A percentile compares a stretch with the other conserved stretches of the same genome.
Conservation (phyloP, 1,140 invertebrate species). For the Papilio polytes region DNA sequence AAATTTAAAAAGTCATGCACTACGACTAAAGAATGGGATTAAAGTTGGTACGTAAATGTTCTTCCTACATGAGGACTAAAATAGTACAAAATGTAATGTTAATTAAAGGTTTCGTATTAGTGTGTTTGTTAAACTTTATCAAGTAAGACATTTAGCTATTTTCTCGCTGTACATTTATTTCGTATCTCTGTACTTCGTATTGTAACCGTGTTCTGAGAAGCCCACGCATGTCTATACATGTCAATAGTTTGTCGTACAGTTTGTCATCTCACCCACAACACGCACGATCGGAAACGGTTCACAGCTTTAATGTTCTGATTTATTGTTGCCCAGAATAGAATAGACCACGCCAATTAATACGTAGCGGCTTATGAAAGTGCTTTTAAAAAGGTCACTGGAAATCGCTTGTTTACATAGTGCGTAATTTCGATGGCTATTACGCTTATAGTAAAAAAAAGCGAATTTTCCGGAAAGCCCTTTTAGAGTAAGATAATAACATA, state of each 20-base stretch:
- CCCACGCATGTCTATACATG: slow-evolving; percentile 19
- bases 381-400: neutral
- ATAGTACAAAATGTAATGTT: neutral
- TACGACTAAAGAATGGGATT: no score
- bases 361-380: neutral
- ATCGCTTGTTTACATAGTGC: neutral
- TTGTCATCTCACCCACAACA: slow-evolving; percentile 31
- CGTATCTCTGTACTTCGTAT: neutral
- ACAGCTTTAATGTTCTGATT: neutral
- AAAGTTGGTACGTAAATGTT: neutral
- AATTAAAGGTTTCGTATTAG: neutral
- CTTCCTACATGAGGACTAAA: neutral
- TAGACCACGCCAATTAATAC: neutral
- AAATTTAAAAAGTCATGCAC: no score
- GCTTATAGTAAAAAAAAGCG: neutral
- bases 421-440: neutral
- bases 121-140: neutral
- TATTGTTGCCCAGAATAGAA: slow-evolving; percentile 21
- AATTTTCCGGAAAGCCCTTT: neutral
- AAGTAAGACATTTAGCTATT: neutral
- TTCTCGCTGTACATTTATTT: neutral
- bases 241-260: neutral
- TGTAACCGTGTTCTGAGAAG: neutral
- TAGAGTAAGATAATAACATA: neutral
- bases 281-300: slow-evolving; percentile 1